Percentiles rank a stretch among this genome's conserved stretches.
phyloP scores from a whole-genome alignment of 2,113 vertebrate species.

The Triplophysa dalaica region DNA sequence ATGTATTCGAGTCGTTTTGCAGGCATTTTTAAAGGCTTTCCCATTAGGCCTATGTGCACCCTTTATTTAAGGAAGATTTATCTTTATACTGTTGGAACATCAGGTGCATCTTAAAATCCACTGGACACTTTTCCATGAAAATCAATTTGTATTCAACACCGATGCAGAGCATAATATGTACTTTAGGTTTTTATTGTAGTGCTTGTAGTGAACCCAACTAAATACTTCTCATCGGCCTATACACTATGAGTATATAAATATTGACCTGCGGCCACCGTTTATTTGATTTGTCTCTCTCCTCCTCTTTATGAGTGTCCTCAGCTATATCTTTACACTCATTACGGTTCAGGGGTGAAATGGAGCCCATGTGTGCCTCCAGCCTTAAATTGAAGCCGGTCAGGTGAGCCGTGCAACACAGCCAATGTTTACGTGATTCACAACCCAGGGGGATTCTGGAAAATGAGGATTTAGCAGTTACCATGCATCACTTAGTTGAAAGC shows the following conservation, averaged over 20 bases:
- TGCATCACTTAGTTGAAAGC: conserved; percentile 38
- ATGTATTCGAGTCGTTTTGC: no score
- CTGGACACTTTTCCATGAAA: conserved; percentile 10
- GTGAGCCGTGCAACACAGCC: not conserved
- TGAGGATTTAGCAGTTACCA: conserved; percentile 24
- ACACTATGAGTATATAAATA: not conserved
- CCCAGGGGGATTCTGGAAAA: conserved; percentile 35
- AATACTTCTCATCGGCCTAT: not conserved
- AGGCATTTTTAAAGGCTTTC: no score
- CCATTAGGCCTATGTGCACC: no score
- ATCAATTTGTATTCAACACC: not conserved
- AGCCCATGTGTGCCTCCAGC: not conserved
- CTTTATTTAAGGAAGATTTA: no score
- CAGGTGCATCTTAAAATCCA: not conserved
- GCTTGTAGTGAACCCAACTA: not conserved
- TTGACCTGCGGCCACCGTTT: not conserved
- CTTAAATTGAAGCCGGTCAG: conserved; percentile 22
- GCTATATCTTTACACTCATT: conserved; percentile 6
- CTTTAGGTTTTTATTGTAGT: no score
- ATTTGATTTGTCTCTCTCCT: not conserved
- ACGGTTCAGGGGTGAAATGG: conserved; percentile 12
- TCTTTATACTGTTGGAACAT: conserved; percentile 5
- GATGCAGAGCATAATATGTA: not conserved
- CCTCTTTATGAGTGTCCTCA: conserved; percentile 20
- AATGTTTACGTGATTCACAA: conserved; percentile 17